A percentile compares a stretch with the other conserved stretches of the same genome.
phyloP scores from a whole-genome alignment of 1,140 invertebrate species.

The Trichonephila inaurata region DNA sequence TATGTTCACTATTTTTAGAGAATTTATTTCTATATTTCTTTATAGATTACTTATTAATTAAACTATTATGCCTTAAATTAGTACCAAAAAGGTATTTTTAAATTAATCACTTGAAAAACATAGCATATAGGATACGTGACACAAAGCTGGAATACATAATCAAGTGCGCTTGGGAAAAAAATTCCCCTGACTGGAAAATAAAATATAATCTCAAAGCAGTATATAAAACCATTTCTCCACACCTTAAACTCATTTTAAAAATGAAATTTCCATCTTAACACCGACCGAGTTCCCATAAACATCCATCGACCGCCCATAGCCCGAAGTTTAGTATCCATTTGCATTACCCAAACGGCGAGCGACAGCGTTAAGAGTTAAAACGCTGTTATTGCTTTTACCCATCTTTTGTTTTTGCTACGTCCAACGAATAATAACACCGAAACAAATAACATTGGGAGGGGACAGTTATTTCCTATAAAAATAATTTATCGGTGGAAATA shows the following conservation, averaged over 20 bases:
- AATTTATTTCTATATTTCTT: too few species aligned
- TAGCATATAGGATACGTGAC: too few species aligned
- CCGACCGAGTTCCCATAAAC: background rate
- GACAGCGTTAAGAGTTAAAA: conserved; percentile 22
- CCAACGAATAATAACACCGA: conserved; percentile 47
- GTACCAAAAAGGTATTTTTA: too few species aligned
- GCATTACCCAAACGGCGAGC: conserved; percentile 1
- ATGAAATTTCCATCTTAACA: conserved; percentile 34
- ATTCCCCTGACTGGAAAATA: background rate
- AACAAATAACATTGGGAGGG: conserved; percentile 46
- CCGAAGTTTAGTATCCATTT: conserved; percentile 48
- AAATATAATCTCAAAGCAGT: background rate
- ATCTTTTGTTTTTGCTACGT: conserved; percentile 54
- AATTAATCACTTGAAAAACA: too few species aligned
- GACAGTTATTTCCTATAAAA: conserved; percentile 68
- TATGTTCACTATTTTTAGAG: too few species aligned
- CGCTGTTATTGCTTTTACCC: conserved; percentile 18
- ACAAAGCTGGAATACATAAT: too few species aligned
- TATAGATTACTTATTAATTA: too few species aligned
- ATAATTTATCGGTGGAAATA: conserved; percentile 67
- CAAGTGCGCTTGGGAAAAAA: too few species aligned
- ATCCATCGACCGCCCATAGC: background rate
- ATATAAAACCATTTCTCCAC: background rate
- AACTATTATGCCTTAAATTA: too few species aligned
- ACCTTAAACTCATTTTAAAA: background rate